phyloP scores from a whole-genome alignment of 2,113 vertebrate species.

The Actinemys pallida region DNA sequence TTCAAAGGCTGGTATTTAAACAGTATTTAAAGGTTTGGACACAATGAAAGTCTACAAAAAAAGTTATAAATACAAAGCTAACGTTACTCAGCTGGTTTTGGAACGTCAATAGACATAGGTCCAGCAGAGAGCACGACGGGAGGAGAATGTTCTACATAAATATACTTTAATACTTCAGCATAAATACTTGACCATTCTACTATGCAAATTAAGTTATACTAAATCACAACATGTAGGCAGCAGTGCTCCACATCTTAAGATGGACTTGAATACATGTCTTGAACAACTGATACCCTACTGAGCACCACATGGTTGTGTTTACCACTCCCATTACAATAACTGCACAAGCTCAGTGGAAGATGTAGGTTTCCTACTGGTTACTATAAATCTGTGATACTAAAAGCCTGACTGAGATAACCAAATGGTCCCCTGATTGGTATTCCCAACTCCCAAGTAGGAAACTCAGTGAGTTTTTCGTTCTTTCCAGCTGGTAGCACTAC shows the following conservation, averaged over 20 bases:
- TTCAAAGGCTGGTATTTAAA: constrained; percentile 41
- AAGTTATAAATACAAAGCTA: constrained; percentile 61
- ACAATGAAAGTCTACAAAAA: constrained; percentile 62
- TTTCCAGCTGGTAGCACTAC: background rate
- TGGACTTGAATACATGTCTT: background rate
- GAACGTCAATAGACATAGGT: background rate
- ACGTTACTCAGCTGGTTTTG: background rate
- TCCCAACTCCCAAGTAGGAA: background rate
- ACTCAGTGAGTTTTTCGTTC: background rate
- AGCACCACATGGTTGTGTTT: accelerated
- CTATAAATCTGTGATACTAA: background rate
- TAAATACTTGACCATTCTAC: background rate
- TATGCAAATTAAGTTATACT: background rate
- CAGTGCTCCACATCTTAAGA: background rate
- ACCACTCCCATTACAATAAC: accelerated
- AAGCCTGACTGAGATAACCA: background rate
- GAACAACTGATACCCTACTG: background rate
- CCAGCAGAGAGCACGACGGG: background rate
- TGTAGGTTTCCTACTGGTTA: background rate
- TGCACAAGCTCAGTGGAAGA: background rate
- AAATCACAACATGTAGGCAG: background rate
- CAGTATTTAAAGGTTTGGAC: constrained; percentile 9
- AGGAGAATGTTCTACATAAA: background rate
- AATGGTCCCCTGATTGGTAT: background rate
- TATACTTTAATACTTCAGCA: constrained; percentile 21